Conservation (phyloP, 2,888 invertebrate genomes). For the Drosophila antonietae region DNA sequence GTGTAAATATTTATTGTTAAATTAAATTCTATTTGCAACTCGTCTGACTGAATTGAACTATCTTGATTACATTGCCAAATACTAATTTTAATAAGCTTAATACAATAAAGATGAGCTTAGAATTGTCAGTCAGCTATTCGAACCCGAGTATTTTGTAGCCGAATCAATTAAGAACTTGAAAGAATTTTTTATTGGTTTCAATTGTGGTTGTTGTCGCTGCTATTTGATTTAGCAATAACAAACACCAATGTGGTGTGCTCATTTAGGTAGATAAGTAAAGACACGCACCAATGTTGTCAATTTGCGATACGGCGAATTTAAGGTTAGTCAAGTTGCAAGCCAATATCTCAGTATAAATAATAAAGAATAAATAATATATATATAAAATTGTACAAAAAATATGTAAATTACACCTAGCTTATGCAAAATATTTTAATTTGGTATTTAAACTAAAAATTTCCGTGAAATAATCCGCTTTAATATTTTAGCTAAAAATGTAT, state of each 20-base stretch:
- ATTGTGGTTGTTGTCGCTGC: slow-evolving; percentile 6
- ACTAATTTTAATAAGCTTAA: too few species aligned
- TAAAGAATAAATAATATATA: too few species aligned
- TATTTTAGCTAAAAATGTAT: too few species aligned
- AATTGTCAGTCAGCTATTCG: background rate
- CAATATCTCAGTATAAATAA: background rate
- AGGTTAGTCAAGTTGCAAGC: background rate
- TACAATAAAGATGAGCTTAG: too few species aligned
- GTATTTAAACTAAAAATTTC: too few species aligned
- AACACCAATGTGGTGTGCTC: slow-evolving; percentile 16
- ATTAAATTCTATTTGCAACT: background rate
- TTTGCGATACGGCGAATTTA: background rate
- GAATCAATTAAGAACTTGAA: background rate
- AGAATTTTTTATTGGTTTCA: background rate
- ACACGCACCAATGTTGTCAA: background rate
- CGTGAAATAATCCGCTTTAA: too few species aligned
- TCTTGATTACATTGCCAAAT: too few species aligned
- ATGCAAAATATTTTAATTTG: too few species aligned
- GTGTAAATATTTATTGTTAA: background rate
- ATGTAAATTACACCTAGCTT: too few species aligned
- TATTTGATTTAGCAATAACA: slow-evolving; percentile 6
- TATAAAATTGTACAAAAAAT: too few species aligned
- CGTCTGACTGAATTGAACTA: too few species aligned
- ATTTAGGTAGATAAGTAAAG: background rate
- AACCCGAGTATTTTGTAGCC: background rate